Evolutionary conservation across 2,888 invertebrate genomes (phyloP).

Genomic region (Julus scandinavius): DNA sequence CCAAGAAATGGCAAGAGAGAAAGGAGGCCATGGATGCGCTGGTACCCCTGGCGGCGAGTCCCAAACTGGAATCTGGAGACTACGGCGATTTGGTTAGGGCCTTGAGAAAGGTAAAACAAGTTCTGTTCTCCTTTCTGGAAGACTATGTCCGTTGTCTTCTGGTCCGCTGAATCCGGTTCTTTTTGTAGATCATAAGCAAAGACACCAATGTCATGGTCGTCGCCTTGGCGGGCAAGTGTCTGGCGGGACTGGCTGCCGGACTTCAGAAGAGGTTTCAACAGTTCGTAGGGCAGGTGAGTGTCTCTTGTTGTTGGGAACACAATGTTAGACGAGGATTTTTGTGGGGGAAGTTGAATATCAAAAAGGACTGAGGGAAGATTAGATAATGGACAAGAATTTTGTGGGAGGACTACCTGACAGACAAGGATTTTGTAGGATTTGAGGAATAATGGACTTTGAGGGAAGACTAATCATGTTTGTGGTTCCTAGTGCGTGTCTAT

Average conservation of each 20-base stretch:
- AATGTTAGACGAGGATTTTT: too few relatives aligned
- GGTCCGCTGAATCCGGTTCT: background rate
- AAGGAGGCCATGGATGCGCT: conserved; percentile 90
- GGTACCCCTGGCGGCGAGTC: conserved; percentile 78
- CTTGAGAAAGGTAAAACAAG: conserved; percentile 78
- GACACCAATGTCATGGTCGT: conserved; percentile 96
- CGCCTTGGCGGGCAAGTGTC: conserved; percentile 83
- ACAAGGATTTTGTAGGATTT: too few relatives aligned
- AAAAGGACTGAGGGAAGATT: too few relatives aligned
- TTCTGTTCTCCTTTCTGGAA: background rate
- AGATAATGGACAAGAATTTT: background rate
- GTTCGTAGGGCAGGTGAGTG: conserved; percentile 72
- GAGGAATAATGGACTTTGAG: too few relatives aligned
- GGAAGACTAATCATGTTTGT: background rate
- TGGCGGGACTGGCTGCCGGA: conserved; percentile 84
- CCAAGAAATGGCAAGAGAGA: conserved; percentile 96
- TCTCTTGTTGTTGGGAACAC: too few relatives aligned
- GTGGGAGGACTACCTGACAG: background rate
- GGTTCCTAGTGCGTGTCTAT: conserved; percentile 67
- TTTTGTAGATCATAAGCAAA: conserved; percentile 81
- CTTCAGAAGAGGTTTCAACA: conserved; percentile 87
- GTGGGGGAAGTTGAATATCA: too few relatives aligned
- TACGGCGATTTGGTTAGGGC: conserved; percentile 89
- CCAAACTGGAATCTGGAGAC: conserved; percentile 90
- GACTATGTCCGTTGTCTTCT: background rate